Evolutionary conservation across 2,888 invertebrate species (phyloP).

Genomic region (Platycheirus rosarum): DNA sequence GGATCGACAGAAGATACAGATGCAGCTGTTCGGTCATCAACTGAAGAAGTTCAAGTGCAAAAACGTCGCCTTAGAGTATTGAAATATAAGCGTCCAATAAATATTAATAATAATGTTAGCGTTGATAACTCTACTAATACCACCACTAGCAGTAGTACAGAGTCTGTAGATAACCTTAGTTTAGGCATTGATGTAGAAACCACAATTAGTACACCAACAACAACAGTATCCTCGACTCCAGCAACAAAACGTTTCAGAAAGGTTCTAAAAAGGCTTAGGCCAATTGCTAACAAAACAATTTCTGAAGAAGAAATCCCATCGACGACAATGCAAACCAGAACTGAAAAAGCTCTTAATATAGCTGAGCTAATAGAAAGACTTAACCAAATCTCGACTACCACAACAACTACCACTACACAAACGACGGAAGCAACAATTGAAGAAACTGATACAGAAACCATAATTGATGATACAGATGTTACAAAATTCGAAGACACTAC

Average conservation of each 20-base stretch:
- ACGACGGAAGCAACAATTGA: slow-evolving; percentile 6
- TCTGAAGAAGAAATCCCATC: slow-evolving; percentile 5
- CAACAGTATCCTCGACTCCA: slow-evolving; percentile 6
- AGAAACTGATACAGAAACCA: slow-evolving; percentile 16
- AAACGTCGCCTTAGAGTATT: slow-evolving; percentile 66
- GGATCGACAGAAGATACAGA: slow-evolving; percentile 46
- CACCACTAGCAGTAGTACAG: slow-evolving; percentile 57
- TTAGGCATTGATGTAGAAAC: slow-evolving; percentile 41
- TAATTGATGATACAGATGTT: slow-evolving; percentile 3
- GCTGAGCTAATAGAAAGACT: slow-evolving; percentile 48
- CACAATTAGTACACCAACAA: slow-evolving; percentile 40
- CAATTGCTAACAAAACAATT: slow-evolving; percentile 42
- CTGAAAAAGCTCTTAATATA: slow-evolving; percentile 36
- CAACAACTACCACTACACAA: slow-evolving; percentile 10
- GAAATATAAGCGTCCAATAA: slow-evolving; percentile 62
- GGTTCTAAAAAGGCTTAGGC: slow-evolving; percentile 45
- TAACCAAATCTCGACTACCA: slow-evolving; percentile 2
- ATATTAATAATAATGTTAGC: slow-evolving; percentile 64
- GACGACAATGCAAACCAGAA: neutral
- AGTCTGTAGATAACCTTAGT: slow-evolving; percentile 70
- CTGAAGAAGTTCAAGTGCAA: slow-evolving; percentile 46
- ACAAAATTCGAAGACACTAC: neutral
- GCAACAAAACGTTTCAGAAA: slow-evolving; percentile 59
- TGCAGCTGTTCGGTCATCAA: slow-evolving; percentile 40
- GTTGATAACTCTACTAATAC: slow-evolving; percentile 70